Conservation (phyloP, 2,113 vertebrate genomes). For the Geococcyx californianus region DNA sequence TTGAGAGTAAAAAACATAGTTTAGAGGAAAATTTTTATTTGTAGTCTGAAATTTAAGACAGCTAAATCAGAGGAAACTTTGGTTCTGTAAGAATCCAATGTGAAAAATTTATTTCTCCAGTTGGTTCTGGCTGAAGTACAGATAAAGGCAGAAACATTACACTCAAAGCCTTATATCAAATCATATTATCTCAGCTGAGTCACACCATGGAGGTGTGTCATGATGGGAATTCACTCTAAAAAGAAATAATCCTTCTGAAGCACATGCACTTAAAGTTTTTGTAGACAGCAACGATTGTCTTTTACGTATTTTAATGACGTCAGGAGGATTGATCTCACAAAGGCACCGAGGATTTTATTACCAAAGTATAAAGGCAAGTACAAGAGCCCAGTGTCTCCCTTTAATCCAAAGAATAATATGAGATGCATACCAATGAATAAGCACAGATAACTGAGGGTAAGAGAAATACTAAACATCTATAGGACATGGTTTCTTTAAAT, state of each 20-base stretch:
- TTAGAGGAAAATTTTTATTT: not conserved
- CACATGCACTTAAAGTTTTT: not conserved
- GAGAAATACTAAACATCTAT: not conserved
- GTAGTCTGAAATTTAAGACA: not conserved
- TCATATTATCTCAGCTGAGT: not conserved
- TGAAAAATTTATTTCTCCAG: not conserved
- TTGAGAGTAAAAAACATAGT: not conserved
- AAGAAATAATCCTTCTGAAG: not conserved
- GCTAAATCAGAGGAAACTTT: not conserved
- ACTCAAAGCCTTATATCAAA: not conserved
- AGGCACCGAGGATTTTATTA: not conserved
- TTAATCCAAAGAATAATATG: not conserved
- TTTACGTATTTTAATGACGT: not conserved
- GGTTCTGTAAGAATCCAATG: not conserved
- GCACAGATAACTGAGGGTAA: not conserved
- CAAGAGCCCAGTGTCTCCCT: not conserved
- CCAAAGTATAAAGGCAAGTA: not conserved
- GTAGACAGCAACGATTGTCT: not conserved
- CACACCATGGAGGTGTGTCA: not conserved
- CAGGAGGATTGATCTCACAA: not conserved
- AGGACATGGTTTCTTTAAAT: not conserved
- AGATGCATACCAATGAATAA: not conserved
- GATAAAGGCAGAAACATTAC: not conserved
- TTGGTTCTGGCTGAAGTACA: not conserved
- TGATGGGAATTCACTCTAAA: not conserved